phyloP scores from a whole-genome alignment of 2,797 vertebrate genomes.

The Microhierax caerulescens region DNA sequence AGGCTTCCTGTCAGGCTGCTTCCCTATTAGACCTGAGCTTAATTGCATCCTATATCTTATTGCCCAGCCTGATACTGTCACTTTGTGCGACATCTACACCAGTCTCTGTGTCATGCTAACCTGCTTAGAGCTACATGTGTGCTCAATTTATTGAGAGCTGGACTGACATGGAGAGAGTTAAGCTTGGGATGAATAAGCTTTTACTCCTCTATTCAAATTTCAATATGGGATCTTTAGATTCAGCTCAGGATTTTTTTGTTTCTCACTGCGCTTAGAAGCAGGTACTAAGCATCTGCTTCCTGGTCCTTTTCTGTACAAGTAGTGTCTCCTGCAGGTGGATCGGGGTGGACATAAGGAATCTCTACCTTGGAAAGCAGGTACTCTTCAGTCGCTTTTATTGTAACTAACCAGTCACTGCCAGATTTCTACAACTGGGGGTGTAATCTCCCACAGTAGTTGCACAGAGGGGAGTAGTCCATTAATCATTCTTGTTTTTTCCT shows the following conservation, averaged over 20 bases:
- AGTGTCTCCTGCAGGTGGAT: neutral
- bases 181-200: neutral
- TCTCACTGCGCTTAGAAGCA: neutral
- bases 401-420: neutral
- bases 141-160: neutral
- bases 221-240: neutral
- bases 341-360: neutral
- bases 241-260: neutral
- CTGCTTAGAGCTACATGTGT: neutral
- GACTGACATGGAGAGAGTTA: neutral
- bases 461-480: conserved; percentile 23
- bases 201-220: neutral
- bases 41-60: neutral
- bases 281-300: neutral
- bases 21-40: neutral
- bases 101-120: neutral
- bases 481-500: conserved; percentile 39
- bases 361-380: neutral
- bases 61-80: neutral
- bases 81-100: neutral
- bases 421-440: neutral
- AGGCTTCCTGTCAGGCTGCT: neutral
- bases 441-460: neutral
- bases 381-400: neutral
- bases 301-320: neutral